These are phyloP conservation scores for Steinernema hermaphroditum DNA, from an alignment of 2,888 invertebrate genomes.

Conservation along the genomic window DNA sequence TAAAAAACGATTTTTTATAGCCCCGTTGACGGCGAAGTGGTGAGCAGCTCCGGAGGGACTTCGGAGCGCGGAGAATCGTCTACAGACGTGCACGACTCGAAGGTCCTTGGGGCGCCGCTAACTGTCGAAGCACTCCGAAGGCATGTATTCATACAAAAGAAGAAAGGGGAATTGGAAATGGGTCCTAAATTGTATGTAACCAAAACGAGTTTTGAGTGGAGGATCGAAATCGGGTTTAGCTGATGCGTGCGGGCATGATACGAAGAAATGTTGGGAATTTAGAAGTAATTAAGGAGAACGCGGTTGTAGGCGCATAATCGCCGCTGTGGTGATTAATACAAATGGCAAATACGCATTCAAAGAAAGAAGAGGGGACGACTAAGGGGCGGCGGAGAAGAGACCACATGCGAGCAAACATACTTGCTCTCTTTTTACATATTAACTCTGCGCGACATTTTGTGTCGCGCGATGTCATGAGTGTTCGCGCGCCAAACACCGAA, in stretches of 20 bases:
- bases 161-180: slow-evolving; percentile 8
- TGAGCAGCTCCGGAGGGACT: slow-evolving; percentile 14
- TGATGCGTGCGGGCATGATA: slow-evolving; percentile 28
- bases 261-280: slow-evolving; percentile 30
- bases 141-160: slow-evolving; percentile 19
- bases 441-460: slow-evolving; percentile 28
- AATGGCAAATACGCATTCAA: slow-evolving; percentile 22
- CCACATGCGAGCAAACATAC: neutral
- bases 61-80: neutral
- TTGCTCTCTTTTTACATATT: slow-evolving; percentile 26
- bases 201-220: slow-evolving; percentile 29
- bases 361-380: neutral
- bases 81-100: no score
- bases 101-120: no score
- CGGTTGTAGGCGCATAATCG: slow-evolving; percentile 21
- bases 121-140: neutral
- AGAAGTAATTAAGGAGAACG: slow-evolving; percentile 23
- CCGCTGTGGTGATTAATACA: slow-evolving; percentile 3
- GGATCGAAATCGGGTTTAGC: slow-evolving; percentile 31
- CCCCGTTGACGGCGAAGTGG: neutral
- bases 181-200: slow-evolving; percentile 31
- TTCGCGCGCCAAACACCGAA: slow-evolving; percentile 20
- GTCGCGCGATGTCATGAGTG: slow-evolving; percentile 14
- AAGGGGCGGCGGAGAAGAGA: slow-evolving; percentile 4
- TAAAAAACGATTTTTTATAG: slow-evolving; percentile 28